Base-by-base conservation (phyloP, 2,888 invertebrate genomes). In the Drosophila merina region DNA sequence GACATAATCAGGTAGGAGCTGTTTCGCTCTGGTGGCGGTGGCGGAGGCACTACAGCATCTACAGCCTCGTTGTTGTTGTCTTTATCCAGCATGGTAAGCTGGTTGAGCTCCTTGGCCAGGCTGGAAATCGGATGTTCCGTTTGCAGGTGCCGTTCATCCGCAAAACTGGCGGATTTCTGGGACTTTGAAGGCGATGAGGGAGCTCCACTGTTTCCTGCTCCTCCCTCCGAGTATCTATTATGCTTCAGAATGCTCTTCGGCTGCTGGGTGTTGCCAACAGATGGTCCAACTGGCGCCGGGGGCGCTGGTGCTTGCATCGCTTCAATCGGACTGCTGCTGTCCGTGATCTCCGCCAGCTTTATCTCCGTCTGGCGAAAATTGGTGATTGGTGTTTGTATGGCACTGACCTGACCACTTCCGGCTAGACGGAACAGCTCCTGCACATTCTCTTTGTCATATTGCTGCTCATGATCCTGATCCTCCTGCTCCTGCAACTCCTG, bases 1-100 rank as follows among this genome's bases (percentile, higher is more conserved):
- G 94, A 95, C 96, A 97, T 96, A 30, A 96, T 94, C 3, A 96
- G 94, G 91, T 96, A 98, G 44, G 97, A 97, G 28, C 97, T 97
- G 63, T 96, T 97, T 72, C 97, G 94, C 91, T 97, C 96, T 2
- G 97, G 97, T 25, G 97, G 97, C 47, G 95, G 94, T 0, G 96
- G 95, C 55, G 95, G 94, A 8, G 91, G 90, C 38, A 84, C 85
- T 4, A 64, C 55, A 0, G 67, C 73, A 38, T 63, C 84, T 8
- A 74, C 10, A 3, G 77, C 33, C 44, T 82, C 86, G 50, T 87
- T 88, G 31, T 86, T 78, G 54, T 88, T 86, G 51, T 76, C 74
- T 72, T 80, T 86, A 62, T 75, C 79, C 26, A 91, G 68, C 71
- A 87, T 86, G n/a, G 79, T 86, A 7, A 92, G 72, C 49, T 90